Evolutionary conservation across 2,797 vertebrate genomes (phyloP).

Genomic region (Babyrousa celebensis): DNA sequence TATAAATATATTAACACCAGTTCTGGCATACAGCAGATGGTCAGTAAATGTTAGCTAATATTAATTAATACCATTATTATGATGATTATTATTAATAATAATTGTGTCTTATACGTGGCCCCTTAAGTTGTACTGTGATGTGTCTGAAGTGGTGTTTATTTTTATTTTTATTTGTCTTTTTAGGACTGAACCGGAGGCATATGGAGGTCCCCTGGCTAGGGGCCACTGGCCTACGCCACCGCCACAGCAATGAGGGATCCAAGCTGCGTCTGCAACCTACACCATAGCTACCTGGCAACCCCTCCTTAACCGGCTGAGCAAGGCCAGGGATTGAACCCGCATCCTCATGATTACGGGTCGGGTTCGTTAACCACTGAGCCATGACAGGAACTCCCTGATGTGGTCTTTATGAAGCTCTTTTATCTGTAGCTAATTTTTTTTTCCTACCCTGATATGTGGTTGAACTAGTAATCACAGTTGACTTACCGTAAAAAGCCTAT

Average conservation of each 20-base stretch:
- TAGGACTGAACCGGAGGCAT: no score
- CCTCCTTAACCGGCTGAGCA: no score
- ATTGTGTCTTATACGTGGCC: background rate
- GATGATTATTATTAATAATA: background rate
- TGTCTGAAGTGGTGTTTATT: background rate
- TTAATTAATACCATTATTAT: background rate
- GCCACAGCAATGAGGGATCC: no score
- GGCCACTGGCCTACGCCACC: no score
- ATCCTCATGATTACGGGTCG: no score
- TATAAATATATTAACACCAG: background rate
- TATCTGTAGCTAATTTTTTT: background rate
- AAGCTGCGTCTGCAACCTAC: no score
- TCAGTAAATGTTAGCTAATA: background rate
- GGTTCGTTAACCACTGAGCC: no score
- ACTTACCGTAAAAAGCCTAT: background rate
- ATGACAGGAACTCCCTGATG: background rate
- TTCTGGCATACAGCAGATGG: background rate
- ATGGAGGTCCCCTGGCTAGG: no score
- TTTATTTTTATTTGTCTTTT: no score
- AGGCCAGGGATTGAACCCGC: no score
- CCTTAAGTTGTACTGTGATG: constrained; percentile 4
- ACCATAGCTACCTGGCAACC: no score
- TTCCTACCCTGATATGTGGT: background rate
- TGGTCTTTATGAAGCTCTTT: constrained; percentile 52
- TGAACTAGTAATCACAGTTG: constrained; percentile 28